Conservation (phyloP, 2,113 vertebrate species). For the Phylloscopus trochilus region DNA sequence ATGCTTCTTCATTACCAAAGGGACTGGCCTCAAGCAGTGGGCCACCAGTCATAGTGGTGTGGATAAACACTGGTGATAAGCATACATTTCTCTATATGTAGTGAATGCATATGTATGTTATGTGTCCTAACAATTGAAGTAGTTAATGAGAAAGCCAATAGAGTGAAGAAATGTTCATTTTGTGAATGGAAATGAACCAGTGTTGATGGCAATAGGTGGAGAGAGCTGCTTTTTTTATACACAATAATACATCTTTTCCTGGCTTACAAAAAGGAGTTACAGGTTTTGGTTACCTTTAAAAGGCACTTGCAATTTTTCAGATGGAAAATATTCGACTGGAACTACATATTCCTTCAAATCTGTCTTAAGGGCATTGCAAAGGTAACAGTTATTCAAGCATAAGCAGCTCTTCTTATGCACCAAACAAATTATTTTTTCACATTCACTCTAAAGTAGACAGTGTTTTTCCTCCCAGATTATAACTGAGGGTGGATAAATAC, state of each 20-base stretch:
- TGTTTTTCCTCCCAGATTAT: not conserved
- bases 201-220: not conserved
- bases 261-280: not conserved
- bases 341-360: not conserved
- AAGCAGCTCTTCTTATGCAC: not conserved
- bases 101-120: not conserved
- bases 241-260: not conserved
- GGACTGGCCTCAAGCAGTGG: not conserved
- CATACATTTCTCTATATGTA: accelerated
- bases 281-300: not conserved
- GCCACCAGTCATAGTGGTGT: not conserved
- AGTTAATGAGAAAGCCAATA: not conserved
- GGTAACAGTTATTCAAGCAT: not conserved
- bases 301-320: not conserved
- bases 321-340: not conserved
- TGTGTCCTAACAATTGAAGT: not conserved
- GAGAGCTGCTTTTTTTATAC: not conserved
- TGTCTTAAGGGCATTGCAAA: not conserved
- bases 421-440: not conserved
- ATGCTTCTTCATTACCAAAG: not conserved
- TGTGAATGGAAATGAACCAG: not conserved
- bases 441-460: not conserved
- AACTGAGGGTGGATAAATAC: not conserved
- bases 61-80: not conserved
- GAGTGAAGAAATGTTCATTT: not conserved